A percentile compares a stretch with the other conserved stretches of the same genome.
Evolutionary conservation across 1,140 invertebrate genomes (phyloP).

Genomic region (Caenorhabditis elegans): WBcel235 BX284605.5:10822501-10823000

Average conservation of each 20-base stretch:
- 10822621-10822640: not conserved
- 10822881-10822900: slow-evolving; percentile 7
- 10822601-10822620: slow-evolving; percentile 12
- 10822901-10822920: slow-evolving; percentile 15
- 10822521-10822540: too few species aligned
- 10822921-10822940: not conserved
- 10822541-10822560: too few species aligned
- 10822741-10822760: not conserved
- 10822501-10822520: too few species aligned
- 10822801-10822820: slow-evolving; percentile 31
- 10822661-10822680: slow-evolving; percentile 7
- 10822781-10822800: slow-evolving; percentile 25
- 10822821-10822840: slow-evolving; percentile 31
- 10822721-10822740: not conserved
- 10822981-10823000: slow-evolving; percentile 11
- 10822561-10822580: not conserved
- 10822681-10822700: slow-evolving; percentile 31
- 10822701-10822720: slow-evolving; percentile 32
- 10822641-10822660: not conserved
- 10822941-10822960: not conserved
- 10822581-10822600: not conserved
- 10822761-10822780: not conserved
- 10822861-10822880: not conserved
- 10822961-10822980: too few species aligned
- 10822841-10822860: slow-evolving; percentile 1